These are phyloP conservation scores for Enchytraeus crypticus DNA, from an alignment of 2,888 invertebrate species.

Conservation along the genomic window DNA sequence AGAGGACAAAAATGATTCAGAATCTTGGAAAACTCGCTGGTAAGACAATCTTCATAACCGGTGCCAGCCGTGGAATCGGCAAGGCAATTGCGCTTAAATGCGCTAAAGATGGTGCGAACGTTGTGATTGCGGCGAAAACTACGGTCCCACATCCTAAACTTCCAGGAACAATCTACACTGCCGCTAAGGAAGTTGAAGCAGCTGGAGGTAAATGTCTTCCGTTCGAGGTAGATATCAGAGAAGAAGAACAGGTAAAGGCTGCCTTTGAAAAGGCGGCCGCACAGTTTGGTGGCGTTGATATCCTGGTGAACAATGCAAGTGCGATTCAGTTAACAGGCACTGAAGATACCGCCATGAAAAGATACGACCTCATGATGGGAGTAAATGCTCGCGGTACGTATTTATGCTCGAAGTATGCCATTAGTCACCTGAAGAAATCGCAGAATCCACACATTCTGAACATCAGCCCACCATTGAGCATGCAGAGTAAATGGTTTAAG, in stretches of 20 bases:
- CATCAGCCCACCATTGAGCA: constrained; percentile 82
- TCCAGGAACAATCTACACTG: constrained; percentile 81
- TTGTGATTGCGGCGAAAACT: constrained; percentile 84
- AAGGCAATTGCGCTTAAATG: constrained; percentile 81
- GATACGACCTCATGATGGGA: constrained; percentile 88
- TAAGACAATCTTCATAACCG: constrained; percentile 84
- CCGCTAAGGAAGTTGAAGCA: constrained; percentile 81
- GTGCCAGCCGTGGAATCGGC: constrained; percentile 92
- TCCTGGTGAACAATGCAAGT: constrained; percentile 86
- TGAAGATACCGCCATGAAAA: constrained; percentile 75
- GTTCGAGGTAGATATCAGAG: constrained; percentile 77
- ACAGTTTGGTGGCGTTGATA: constrained; percentile 90
- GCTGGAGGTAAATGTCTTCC: constrained; percentile 77
- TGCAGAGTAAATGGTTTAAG: constrained; percentile 81
- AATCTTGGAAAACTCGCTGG: constrained; percentile 51
- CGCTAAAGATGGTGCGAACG: constrained; percentile 78
- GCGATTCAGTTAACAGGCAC: constrained; percentile 73
- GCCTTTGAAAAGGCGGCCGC: constrained; percentile 58
- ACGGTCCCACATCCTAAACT: constrained; percentile 80
- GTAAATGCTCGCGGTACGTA: constrained; percentile 92
- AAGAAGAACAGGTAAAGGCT: constrained; percentile 60
- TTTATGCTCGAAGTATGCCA: constrained; percentile 80
- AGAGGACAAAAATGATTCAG: neutral
- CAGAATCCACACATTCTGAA: constrained; percentile 88
- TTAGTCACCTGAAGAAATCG: constrained; percentile 77